Base-by-base conservation (phyloP, 1,140 invertebrate species). In the Pseudomyrmex sp. region DNA sequence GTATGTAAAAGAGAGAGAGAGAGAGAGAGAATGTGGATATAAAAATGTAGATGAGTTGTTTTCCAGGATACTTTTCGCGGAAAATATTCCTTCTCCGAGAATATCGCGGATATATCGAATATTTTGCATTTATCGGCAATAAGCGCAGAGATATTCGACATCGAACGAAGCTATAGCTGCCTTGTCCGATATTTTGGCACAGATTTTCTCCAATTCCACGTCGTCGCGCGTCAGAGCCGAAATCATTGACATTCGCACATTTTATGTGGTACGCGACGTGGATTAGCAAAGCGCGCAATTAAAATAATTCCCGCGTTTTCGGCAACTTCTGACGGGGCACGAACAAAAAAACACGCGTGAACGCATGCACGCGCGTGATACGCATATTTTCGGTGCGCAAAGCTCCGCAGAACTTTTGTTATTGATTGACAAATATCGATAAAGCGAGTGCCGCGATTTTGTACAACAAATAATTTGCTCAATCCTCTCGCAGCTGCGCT, bases 361-460 rank as follows among this genome's bases (percentile, higher is more conserved):
- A 18, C 1, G 9, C 3, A 13, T 9, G 15, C 44, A 9, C 3
- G 10, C 12, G 8, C 44, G 20, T 46, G 35, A 56, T 61, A 13
- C 26, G 20, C 52, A 79, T 48, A 20, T 15, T 12, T 3, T 35
- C 5, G 35, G 5, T 4, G 35, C 35, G 35, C 35, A 35, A 35
- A 35, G 35, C 35, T 35, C 35, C 35, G 35, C 52, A 26, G 20
- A 52, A 58, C 52, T 59, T 80, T 72, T 72, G 23, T 68, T n/a
- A 3, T 80, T 80, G 54, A 70, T 72, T 80, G 54, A 72, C 50
- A 70, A 50, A 72, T 77, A 5, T 7, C 63, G 63, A 80, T 80
- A 44, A 77, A 68, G 12, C 46, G 15, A 12, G 76, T 59, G 35
- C 35, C 35, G 35, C 70, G 48, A 70, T 5, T 79, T 13, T 56